Evolutionary conservation across 1,140 invertebrate genomes (phyloP), one percentile per base, ranked within the genome.

Genomic region (Hirudo medicinalis): DNA sequence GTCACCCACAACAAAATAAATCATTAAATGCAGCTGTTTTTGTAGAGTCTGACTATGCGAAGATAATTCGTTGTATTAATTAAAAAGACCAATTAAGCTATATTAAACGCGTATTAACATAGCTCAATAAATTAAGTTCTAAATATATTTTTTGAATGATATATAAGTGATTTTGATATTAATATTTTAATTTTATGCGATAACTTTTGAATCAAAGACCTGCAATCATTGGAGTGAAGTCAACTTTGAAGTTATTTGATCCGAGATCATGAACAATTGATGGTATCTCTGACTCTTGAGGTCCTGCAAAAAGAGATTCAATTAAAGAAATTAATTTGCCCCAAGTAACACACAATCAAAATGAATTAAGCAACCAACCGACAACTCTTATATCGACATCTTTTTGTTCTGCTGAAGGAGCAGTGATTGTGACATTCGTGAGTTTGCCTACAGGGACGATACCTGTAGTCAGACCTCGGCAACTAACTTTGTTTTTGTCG

Each of bases 341-440:
- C 43, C 43, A 49, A 49, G 9, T 49, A 49, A 49, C 9, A 17
- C 15, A 49, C 15, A 49, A 49, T 15, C 9, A 49, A 49, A 49
- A 49, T 13, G 9, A 49, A 49, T 49, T 49, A 11, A 15, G 43
- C 43, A 71, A 19, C 72, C 32, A 76, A 82, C 82, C 82, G 74
- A 75, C 76, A 13, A 83, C 77, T n/a, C 89, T 89, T 3, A 94
- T 89, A 4, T 86, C 86, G 0, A 91, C 89, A 53, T 82, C 63
- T 85, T 86, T 19, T 84, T 87, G 75, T 66, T 89, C 84, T 63
- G 89, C 88, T 29, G 83, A 82, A 75, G 87, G 85, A 17, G 87
- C 86, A 78, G 94, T 90, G 69, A 97, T 89, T 54, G 86, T 87
- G 81, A 97, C 94, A 20, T 87, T 88, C 68, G 91, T 90, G 2